phyloP scores from a whole-genome alignment of 2,888 invertebrate species.

The Patella depressa region DNA sequence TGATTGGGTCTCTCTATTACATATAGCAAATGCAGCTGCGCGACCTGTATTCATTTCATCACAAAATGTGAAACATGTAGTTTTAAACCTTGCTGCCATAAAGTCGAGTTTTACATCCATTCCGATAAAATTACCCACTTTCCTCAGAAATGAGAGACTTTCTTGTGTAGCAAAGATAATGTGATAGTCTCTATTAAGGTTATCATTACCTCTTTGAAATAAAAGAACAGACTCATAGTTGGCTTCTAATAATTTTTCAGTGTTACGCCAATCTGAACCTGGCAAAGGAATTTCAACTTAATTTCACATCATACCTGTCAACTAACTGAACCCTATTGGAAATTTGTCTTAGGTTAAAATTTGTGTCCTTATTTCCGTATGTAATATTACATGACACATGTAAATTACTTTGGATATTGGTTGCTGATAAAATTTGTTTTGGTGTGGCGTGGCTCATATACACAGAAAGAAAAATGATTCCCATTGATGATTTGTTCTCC shows the following conservation, averaged over 20 bases:
- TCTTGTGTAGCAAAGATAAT: conserved; percentile 11
- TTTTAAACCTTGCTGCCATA: conserved; percentile 11
- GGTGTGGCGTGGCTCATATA: background rate
- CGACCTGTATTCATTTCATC: conserved; percentile 17
- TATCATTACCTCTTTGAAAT: conserved; percentile 19
- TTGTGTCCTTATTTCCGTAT: background rate
- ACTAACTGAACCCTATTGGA: background rate
- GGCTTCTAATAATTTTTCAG: conserved; percentile 21
- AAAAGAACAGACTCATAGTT: conserved; percentile 11
- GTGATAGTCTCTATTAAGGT: conserved; percentile 16
- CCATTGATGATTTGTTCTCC: no score
- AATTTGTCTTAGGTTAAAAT: background rate
- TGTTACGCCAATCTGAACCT: conserved; percentile 21
- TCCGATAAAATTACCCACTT: conserved; percentile 19
- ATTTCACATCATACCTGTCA: background rate
- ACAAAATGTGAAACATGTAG: conserved; percentile 12
- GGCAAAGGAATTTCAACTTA: background rate
- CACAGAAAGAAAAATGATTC: no score
- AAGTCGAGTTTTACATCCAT: conserved; percentile 16
- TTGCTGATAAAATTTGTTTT: background rate
- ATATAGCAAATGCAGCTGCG: background rate
- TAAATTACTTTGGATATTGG: background rate
- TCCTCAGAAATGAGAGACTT: background rate
- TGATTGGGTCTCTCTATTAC: conserved; percentile 13
- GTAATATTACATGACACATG: background rate